These are phyloP conservation scores for Acipenser oxyrinchus DNA, from an alignment of 2,797 vertebrate species.

Conservation along the genomic window DNA sequence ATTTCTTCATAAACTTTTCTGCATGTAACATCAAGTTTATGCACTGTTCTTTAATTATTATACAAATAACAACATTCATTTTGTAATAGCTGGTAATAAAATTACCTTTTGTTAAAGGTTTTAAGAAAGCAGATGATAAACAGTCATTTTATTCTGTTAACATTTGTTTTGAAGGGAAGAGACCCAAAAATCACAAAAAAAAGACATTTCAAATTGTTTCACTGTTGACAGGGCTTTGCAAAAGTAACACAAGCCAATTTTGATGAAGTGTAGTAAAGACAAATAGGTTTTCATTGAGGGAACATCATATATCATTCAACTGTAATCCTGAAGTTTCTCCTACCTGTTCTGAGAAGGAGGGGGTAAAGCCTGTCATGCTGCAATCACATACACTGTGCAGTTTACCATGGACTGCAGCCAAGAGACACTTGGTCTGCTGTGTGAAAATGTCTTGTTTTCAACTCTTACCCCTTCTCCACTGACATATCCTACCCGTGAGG, in stretches of 20 bases:
- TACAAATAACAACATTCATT: too few relatives aligned
- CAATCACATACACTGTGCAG: background rate
- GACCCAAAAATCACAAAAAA: constrained; percentile 58
- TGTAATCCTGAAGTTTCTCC: background rate
- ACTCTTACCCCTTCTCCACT: background rate
- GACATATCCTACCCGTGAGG: too few relatives aligned
- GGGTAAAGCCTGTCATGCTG: constrained; percentile 5
- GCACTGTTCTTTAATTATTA: too few relatives aligned
- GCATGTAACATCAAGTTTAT: too few relatives aligned
- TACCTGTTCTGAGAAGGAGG: background rate
- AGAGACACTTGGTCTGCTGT: constrained; percentile 7
- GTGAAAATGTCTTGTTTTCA: constrained; percentile 20
- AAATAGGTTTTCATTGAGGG: constrained; percentile 11
- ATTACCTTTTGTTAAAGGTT: too few relatives aligned
- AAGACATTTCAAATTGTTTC: constrained; percentile 51
- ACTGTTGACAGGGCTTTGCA: constrained; percentile 32
- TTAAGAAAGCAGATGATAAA: constrained; percentile 46
- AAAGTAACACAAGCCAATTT: constrained; percentile 41
- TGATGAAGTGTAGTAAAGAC: constrained; percentile 38
- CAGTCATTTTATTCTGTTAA: constrained; percentile 43
- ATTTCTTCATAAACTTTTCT: too few relatives aligned
- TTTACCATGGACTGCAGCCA: constrained; percentile 7
- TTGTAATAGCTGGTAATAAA: too few relatives aligned
- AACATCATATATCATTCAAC: background rate
- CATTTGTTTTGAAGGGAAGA: constrained; percentile 49